These are phyloP conservation scores for Cephus nigrinus DNA, from an alignment of 2,888 invertebrate species.

Conservation along the genomic window DNA sequence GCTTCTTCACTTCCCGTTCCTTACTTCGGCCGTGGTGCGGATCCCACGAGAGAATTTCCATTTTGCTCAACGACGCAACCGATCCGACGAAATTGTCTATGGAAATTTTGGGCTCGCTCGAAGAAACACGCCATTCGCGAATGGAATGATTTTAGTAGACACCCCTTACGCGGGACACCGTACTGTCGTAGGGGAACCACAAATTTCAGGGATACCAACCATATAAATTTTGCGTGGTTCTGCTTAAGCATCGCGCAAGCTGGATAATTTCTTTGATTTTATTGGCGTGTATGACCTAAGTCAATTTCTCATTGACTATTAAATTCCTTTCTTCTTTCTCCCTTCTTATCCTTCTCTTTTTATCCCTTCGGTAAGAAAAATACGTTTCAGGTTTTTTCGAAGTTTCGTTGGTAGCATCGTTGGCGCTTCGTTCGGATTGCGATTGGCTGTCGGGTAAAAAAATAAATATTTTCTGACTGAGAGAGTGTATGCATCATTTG, in stretches of 20 bases:
- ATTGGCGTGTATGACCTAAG: not conserved
- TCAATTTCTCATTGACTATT: not conserved
- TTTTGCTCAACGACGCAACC: not conserved
- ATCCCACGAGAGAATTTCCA: not conserved
- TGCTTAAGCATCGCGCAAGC: not conserved
- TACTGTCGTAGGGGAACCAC: not conserved
- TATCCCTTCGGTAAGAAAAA: too few relatives aligned
- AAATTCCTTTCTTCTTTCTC: too few relatives aligned
- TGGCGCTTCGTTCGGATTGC: too few relatives aligned
- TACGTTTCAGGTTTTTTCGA: too few relatives aligned
- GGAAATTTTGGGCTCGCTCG: not conserved
- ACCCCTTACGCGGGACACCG: not conserved
- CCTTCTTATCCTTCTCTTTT: too few relatives aligned
- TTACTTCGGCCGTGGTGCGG: not conserved
- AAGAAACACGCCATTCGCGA: not conserved
- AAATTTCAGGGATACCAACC: not conserved
- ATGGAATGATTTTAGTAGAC: not conserved
- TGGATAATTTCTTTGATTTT: not conserved
- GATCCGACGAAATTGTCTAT: not conserved
- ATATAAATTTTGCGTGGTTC: too few relatives aligned
- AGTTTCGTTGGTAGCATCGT: too few relatives aligned
- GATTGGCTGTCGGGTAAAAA: too few relatives aligned
- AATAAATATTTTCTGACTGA: too few relatives aligned
- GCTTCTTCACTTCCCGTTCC: not conserved
- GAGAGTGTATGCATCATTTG: too few relatives aligned